Conservation (phyloP, 2,113 vertebrate genomes). For the Muntiacus reevesi region DNA sequence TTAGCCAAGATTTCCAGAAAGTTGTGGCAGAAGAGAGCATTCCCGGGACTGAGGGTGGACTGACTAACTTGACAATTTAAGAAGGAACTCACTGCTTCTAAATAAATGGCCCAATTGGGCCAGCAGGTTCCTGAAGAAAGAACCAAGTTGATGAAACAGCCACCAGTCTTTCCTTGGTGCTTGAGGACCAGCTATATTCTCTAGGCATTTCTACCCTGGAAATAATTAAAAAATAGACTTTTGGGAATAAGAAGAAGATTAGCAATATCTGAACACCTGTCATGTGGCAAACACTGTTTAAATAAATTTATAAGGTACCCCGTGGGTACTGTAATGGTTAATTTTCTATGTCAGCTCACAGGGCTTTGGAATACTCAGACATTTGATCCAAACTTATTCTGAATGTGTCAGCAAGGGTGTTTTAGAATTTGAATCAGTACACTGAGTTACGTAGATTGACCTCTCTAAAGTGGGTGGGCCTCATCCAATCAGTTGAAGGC, state of each 20-base stretch:
- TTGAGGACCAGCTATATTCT: neutral
- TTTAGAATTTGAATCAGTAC: neutral
- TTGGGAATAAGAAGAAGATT: neutral
- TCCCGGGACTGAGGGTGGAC: neutral
- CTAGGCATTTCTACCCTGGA: neutral
- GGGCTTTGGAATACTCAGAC: neutral
- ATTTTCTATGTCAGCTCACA: neutral
- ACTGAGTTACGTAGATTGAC: neutral
- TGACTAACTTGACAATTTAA: neutral
- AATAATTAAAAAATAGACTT: neutral
- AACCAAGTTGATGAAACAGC: neutral
- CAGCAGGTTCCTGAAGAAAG: neutral
- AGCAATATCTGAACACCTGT: neutral
- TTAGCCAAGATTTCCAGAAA: constrained; percentile 2
- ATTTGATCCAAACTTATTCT: neutral
- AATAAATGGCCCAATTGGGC: neutral
- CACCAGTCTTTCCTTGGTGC: neutral
- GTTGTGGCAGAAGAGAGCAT: neutral
- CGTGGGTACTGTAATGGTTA: neutral
- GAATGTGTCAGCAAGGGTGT: neutral
- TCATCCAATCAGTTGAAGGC: neutral
- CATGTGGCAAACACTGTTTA: neutral
- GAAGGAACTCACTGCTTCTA: neutral
- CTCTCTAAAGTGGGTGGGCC: neutral
- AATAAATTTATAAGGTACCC: neutral